Evolutionary conservation across 2,113 vertebrate species (phyloP).

Genomic region (Coracopsis vasa): DNA sequence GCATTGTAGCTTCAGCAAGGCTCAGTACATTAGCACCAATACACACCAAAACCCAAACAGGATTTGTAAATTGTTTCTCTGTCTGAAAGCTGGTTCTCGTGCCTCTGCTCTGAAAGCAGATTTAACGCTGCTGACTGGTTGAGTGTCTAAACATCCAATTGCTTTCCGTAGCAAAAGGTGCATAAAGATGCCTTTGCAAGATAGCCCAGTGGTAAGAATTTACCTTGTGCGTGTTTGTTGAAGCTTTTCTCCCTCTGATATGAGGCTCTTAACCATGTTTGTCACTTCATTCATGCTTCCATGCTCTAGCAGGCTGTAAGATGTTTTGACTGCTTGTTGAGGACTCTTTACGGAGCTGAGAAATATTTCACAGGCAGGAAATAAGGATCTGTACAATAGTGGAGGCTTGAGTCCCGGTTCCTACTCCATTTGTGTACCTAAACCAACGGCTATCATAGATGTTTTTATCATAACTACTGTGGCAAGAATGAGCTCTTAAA

Average conservation of each 20-base stretch:
- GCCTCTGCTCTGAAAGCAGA: background rate
- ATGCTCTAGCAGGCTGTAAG: background rate
- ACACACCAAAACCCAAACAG: background rate
- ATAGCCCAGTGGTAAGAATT: background rate
- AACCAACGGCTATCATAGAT: background rate
- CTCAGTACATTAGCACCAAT: background rate
- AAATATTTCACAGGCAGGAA: background rate
- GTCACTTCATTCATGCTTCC: background rate
- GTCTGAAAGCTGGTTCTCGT: background rate
- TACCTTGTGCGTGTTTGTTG: rapidly evolving
- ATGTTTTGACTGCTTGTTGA: background rate
- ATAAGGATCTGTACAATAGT: background rate
- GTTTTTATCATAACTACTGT: background rate
- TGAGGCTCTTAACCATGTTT: background rate
- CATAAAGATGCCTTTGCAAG: background rate
- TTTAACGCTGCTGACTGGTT: background rate
- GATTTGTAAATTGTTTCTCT: background rate
- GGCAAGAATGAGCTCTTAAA: background rate
- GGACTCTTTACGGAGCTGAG: background rate
- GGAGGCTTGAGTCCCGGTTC: background rate
- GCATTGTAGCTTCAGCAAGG: background rate
- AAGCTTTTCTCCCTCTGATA: background rate
- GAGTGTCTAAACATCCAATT: background rate
- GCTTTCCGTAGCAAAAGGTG: background rate
- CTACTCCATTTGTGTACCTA: rapidly evolving